Base-by-base conservation (phyloP, 2,797 vertebrate species). In the Gymnoscopelus microlampas region DNA sequence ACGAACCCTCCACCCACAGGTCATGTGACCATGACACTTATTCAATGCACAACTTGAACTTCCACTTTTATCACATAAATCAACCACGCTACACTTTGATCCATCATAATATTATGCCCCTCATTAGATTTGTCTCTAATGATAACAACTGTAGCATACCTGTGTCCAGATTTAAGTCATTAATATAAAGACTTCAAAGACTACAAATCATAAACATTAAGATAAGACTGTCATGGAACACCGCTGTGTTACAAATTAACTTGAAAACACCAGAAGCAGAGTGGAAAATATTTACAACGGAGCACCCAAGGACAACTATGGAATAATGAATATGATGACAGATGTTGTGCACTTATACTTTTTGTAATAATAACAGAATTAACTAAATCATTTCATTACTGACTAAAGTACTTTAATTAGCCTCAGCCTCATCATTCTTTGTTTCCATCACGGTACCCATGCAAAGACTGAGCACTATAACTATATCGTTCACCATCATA, bases 161-260 rank as follows among this genome's bases (percentile, higher is more conserved):
- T 12, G 48, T 32, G 24, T 55, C 14, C 9, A n/a, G 51, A 62
- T 48, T n/a, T 9, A n/a, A 32, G 47, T 63, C 5, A 69, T 73
- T 75, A 60, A 76, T 72, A 23, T 59, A 69, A 23, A 58, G 76
- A 77, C 49, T 60, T 81, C 64, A 78, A 65, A 53, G 59, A 70
- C 7, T 63, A 35, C 1, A 11, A 64, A 53, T 70, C 61, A 70
- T 74, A 77, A 84, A 78, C 53, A 15, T 48, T 14, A 1, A 64
- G 73, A 71, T 75, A 76, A 53, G 70, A 72, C 12, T 76, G 32
- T 32, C 23, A 56, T 53, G 35, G 55, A 74, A 73, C 71, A 67
- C 19, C 29, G 47, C 51, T 48, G 48, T 23, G 77, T 87, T 74
- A 84, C 49, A 67, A 47, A 84, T 90, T 91, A 76, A 87, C 68